These are phyloP conservation scores for Oxyura jamaicensis DNA, from an alignment of 2,113 vertebrate genomes.

Conservation along the genomic window DNA sequence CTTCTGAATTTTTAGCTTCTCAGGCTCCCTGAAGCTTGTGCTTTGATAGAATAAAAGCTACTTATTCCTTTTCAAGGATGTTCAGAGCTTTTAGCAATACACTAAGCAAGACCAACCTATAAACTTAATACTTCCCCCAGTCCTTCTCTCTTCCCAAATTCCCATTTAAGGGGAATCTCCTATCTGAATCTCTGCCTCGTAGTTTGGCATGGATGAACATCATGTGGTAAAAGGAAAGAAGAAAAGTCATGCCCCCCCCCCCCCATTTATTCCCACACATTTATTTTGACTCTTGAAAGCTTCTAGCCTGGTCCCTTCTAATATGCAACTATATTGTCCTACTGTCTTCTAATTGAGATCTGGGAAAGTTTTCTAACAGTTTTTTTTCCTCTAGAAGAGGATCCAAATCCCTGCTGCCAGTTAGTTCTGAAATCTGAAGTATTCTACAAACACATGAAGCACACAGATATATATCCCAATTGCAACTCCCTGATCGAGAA, in stretches of 20 bases:
- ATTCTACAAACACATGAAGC: not conserved
- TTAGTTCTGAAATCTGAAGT: not conserved
- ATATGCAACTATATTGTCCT: not conserved
- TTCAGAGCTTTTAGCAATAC: conserved; percentile 16
- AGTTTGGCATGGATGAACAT: not conserved
- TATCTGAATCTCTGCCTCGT: not conserved
- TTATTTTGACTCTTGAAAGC: not conserved
- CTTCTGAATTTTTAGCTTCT: conserved; percentile 51
- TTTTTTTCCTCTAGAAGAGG: not conserved
- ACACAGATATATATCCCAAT: not conserved
- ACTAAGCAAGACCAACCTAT: conserved; percentile 28
- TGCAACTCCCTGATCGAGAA: not conserved
- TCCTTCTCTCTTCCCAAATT: not conserved
- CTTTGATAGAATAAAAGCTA: conserved; percentile 25
- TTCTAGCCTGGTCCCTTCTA: not conserved
- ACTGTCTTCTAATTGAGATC: not conserved
- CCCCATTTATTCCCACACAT: not conserved
- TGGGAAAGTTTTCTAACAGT: not conserved
- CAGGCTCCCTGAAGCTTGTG: conserved; percentile 11
- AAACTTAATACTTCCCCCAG: conserved; percentile 28
- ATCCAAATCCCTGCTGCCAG: not conserved
- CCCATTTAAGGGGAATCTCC: conserved; percentile 3
- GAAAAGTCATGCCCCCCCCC: no score
- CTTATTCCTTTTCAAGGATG: conserved; percentile 26
- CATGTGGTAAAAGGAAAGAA: not conserved